Evolutionary conservation across 2,797 vertebrate genomes (phyloP), one percentile per base, ranked within the genome.

Genomic region (Rhyacichthys aspro): DNA sequence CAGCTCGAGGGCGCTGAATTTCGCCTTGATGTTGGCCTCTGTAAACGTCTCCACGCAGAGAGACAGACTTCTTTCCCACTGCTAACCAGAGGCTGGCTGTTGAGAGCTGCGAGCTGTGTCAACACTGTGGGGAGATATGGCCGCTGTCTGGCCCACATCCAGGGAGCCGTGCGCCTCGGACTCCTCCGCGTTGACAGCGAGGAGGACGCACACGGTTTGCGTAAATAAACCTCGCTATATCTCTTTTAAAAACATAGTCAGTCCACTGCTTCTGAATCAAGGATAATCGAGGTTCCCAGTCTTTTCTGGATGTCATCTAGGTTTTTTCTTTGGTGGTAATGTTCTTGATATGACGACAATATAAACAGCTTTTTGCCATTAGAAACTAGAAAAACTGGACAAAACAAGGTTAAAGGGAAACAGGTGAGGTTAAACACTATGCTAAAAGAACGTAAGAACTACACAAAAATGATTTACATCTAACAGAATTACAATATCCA

Each of bases 121-220:
- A 91, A 90, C 89, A 90, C 72, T 84, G 88, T 82, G 81, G 74
- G 82, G 55, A 88, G 90, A 91, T 89, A 89, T 79, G 85, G 79
- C 63, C 65, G 67, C 68, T 56, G 76, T 77, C 85, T 92, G 89
- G 89, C 86, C 70, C 84, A 72, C 65, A 63, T 91, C 90, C 89
- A 92, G 18, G 33, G 78, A 59, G 69, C 54, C 81, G 70, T 67
- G 59, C 53, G 34, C 60, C 72, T 78, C 57, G 36, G 59, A 66
- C 79, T 73, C 63, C 56, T 67, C 65, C 44, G 53, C 33, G 71
- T 68, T 77, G 85, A 84, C 70, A 82, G 70, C 44, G 84, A 87
- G 78, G 77, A 86, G 81, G 42, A 79, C 66, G 50, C 46, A 11
- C 28, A 28, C 63, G 76, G 77, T 84, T 76, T 74, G 72, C 81